Evolutionary conservation across 2,113 vertebrate species (phyloP).

Genomic region (Pterocles burchelli): DNA sequence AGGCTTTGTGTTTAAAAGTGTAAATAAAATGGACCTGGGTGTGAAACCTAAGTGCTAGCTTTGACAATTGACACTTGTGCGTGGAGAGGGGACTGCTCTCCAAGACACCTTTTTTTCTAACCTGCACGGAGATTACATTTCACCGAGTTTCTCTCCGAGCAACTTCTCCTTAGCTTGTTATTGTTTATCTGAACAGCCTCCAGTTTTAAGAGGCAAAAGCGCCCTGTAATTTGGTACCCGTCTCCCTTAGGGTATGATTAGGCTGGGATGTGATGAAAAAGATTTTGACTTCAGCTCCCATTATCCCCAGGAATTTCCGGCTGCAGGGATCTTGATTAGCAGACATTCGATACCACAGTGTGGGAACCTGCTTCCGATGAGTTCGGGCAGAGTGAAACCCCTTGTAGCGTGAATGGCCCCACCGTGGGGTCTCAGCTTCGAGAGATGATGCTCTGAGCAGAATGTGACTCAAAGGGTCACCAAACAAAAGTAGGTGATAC

Average conservation of each 20-base stretch:
- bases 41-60: slow-evolving; percentile 55
- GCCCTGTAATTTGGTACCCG: slow-evolving; percentile 27
- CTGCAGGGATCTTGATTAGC: slow-evolving; percentile 30
- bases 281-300: slow-evolving; percentile 31
- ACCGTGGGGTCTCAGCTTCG: not conserved
- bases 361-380: not conserved
- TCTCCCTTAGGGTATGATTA: slow-evolving; percentile 46
- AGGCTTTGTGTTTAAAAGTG: not conserved
- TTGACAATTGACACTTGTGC: slow-evolving; percentile 31
- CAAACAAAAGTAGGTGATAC: not conserved
- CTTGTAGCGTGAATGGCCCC: accelerated
- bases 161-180: slow-evolving; percentile 6
- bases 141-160: not conserved
- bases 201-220: slow-evolving; percentile 18
- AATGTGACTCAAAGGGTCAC: not conserved
- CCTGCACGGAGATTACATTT: slow-evolving; percentile 5
- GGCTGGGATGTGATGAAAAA: slow-evolving; percentile 37
- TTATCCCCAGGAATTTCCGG: slow-evolving; percentile 37
- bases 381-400: not conserved
- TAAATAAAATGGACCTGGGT: slow-evolving; percentile 17
- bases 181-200: slow-evolving; percentile 11
- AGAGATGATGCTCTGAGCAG: not conserved
- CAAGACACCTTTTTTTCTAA: slow-evolving; percentile 2
- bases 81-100: not conserved
- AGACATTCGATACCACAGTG: not conserved